Evolutionary conservation across 2,797 vertebrate species (phyloP), one percentile per base, ranked within the genome.

Genomic region (Gambusia yucatana): DNA sequence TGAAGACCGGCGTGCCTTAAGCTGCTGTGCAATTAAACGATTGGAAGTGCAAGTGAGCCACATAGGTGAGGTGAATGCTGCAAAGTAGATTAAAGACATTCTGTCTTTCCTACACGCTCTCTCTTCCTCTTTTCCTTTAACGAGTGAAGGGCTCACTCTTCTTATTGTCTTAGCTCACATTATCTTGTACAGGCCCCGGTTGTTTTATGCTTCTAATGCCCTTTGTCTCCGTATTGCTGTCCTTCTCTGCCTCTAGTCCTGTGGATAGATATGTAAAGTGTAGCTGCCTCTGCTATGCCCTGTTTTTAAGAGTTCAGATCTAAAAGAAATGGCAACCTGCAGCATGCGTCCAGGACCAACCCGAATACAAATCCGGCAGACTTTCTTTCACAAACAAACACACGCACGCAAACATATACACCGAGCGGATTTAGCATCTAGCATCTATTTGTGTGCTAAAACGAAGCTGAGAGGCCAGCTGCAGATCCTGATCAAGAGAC

Each of bases 391-490:
- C 28, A 3, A 70, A 78, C 28, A 3, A 70, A 63, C 57, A 74
- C 46, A 59, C 36, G 48, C 46, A 78, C 39, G 73, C 20, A 73
- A 61, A 75, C 50, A 79, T 61, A 76, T 69, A 82, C 50, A 76
- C 71, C 80, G 46, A 86, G 74, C 65, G 72, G 81, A 87, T 52
- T 83, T 86, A 86, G 55, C 72, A 16, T 47, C 4, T 86, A 86
- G 55, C 72, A 16, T 47, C 4, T 69, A 84, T 87, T 89, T 91
- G 84, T 89, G 88, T 90, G 90, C 86, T 87, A 93, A 92, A 93
- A 90, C 85, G 83, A 91, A 90, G 89, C 57, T 88, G 92, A 94
- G 77, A 50, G 84, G 82, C 79, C 39, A 59, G 77, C 84, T 78
- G 86, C 80, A 80, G 86, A 77, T 85, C 47, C 82, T 91, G 94